Percentiles rank a stretch among this genome's conserved stretches.
Conservation (phyloP, 2,113 vertebrate species). For the Ceuthmochares aereus region DNA sequence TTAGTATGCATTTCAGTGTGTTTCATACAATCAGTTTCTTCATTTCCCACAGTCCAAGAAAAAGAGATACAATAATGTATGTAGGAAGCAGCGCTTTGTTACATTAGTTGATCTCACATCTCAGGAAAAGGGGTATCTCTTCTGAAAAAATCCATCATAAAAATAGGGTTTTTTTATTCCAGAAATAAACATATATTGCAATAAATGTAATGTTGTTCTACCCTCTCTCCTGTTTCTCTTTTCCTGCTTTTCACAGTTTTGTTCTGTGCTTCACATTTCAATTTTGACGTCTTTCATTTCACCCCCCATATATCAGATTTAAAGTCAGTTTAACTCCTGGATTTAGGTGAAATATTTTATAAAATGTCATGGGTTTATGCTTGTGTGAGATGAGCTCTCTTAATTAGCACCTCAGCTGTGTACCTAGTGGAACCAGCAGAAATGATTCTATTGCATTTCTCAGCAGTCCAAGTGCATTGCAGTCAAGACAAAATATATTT, state of each 20-base stretch:
- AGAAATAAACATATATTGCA: neutral
- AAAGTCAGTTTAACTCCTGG: constrained; percentile 13
- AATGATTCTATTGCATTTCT: neutral
- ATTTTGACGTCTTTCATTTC: constrained; percentile 31
- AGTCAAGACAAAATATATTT: neutral
- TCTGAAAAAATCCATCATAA: neutral
- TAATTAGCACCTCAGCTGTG: neutral
- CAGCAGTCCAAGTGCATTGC: neutral
- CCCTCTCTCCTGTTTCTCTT: neutral
- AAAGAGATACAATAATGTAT: neutral
- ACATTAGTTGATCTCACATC: neutral
- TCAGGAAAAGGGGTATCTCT: neutral
- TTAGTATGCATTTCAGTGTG: neutral
- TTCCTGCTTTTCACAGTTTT: neutral
- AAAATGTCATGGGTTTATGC: constrained; percentile 12
- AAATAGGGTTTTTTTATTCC: neutral
- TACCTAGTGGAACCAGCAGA: neutral
- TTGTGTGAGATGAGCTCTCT: neutral
- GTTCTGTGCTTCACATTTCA: neutral
- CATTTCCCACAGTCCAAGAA: neutral
- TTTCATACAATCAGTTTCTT: neutral
- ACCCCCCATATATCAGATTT: constrained; percentile 8
- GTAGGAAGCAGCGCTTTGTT: neutral
- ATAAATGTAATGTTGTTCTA: neutral
- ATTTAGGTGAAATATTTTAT: constrained; percentile 34